A percentile compares a stretch with the other conserved stretches of the same genome.
These are phyloP conservation scores for Sus cebifrons DNA, from an alignment of 2,797 vertebrate genomes.

Conservation along the genomic window DNA sequence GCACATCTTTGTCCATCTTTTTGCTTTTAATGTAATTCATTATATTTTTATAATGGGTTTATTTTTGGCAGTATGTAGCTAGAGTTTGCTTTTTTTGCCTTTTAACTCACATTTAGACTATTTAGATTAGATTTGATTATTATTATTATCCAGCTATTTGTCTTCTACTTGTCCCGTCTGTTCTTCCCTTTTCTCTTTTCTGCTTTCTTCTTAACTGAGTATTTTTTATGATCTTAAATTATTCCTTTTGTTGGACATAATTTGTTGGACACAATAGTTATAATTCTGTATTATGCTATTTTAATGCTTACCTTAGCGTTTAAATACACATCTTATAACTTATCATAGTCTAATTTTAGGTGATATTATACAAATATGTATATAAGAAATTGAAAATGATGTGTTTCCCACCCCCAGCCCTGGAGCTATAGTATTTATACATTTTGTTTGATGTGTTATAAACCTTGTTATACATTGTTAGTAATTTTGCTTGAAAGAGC, in stretches of 20 bases:
- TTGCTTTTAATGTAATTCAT: background rate
- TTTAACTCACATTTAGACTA: background rate
- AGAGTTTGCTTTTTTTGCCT: background rate
- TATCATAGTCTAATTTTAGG: background rate
- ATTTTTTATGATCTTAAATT: background rate
- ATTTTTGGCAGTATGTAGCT: background rate
- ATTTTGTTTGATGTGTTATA: constrained; percentile 22
- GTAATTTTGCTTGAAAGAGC: background rate
- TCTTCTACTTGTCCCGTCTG: background rate
- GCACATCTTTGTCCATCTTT: background rate
- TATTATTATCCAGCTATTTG: background rate
- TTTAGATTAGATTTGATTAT: constrained; percentile 3
- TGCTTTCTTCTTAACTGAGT: background rate
- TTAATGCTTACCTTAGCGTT: background rate
- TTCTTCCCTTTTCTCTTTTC: background rate
- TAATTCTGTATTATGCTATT: background rate
- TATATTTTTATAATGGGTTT: background rate
- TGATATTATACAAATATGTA: background rate
- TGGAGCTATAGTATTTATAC: background rate
- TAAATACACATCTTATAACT: background rate
- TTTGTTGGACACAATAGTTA: background rate
- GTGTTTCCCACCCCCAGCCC: background rate
- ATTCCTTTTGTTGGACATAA: background rate
- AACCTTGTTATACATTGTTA: background rate
- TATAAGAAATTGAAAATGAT: constrained; percentile 33